phyloP scores from a whole-genome alignment of 2,888 invertebrate species.

The Catocala fraxini region DNA sequence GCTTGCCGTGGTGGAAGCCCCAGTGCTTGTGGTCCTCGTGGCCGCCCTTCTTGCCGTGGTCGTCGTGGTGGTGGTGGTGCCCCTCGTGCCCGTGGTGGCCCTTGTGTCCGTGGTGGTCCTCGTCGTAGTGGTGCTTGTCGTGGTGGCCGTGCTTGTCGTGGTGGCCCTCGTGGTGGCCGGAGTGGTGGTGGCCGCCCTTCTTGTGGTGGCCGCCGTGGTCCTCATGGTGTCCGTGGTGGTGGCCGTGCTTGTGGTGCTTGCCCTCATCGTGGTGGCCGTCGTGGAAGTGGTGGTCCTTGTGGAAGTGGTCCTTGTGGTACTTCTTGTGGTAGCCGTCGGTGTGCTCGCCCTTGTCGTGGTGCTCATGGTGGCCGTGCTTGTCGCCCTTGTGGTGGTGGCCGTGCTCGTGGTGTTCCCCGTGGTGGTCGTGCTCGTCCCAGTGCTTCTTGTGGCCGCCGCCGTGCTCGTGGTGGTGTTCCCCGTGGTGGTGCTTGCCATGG shows the following conservation, averaged over 20 bases:
- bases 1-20: slow-evolving; percentile 88
- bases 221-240: slow-evolving; percentile 91
- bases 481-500: slow-evolving; percentile 92
- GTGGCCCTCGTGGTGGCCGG: slow-evolving; percentile 92
- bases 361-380: slow-evolving; percentile 93
- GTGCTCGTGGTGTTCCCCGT: slow-evolving; percentile 92
- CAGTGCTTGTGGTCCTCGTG: slow-evolving; percentile 91
- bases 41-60: slow-evolving; percentile 92
- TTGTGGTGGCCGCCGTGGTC: slow-evolving; percentile 92
- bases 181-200: slow-evolving; percentile 93
- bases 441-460: slow-evolving; percentile 94
- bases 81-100: slow-evolving; percentile 92
- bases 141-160: slow-evolving; percentile 93
- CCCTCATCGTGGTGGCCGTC: slow-evolving; percentile 95
- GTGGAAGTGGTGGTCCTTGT: slow-evolving; percentile 96
- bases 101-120: slow-evolving; percentile 92
- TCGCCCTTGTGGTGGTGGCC: slow-evolving; percentile 93
- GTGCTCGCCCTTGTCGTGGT: slow-evolving; percentile 94
- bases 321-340: slow-evolving; percentile 94
- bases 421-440: slow-evolving; percentile 92
- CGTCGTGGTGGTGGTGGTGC: slow-evolving; percentile 91
- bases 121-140: slow-evolving; percentile 93
- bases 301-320: slow-evolving; percentile 95
- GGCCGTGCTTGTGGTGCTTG: slow-evolving; percentile 93
- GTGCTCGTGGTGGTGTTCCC: slow-evolving; percentile 91